Conservation (phyloP, 2,888 invertebrate genomes). For the Tillus elongatus region DNA sequence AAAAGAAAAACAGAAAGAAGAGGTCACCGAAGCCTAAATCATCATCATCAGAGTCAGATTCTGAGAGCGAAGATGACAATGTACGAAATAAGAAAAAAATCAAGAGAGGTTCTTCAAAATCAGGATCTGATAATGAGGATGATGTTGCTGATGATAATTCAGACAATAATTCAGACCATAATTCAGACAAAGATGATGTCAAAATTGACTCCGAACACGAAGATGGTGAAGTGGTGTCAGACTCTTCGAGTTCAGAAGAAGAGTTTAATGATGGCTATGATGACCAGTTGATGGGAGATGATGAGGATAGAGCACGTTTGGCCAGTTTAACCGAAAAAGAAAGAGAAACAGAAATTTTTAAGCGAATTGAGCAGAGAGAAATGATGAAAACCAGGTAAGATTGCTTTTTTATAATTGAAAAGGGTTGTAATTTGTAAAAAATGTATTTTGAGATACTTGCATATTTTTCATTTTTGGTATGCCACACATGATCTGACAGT, state of each 20-base stretch:
- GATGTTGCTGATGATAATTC: too few species aligned
- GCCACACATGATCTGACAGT: too few species aligned
- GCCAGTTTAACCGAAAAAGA: conserved; percentile 95
- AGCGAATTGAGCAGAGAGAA: conserved; percentile 90
- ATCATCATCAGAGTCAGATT: conserved; percentile 35
- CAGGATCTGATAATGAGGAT: conserved; percentile 26
- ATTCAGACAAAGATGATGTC: conserved; percentile 41
- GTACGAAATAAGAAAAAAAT: conserved; percentile 31
- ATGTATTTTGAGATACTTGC: too few species aligned
- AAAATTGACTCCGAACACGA: conserved; percentile 66
- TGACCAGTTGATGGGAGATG: conserved; percentile 94
- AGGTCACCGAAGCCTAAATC: conserved; percentile 39
- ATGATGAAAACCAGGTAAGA: conserved; percentile 72
- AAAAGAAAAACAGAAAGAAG: conserved; percentile 62
- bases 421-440: conserved; percentile 9
- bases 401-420: too few species aligned
- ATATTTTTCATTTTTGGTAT: too few species aligned
- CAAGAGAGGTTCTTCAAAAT: conserved; percentile 15
- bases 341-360: conserved; percentile 93
- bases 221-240: conserved; percentile 78
- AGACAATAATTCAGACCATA: conserved; percentile 39
- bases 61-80: conserved; percentile 29
- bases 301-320: conserved; percentile 81
- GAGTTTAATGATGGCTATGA: conserved; percentile 96
- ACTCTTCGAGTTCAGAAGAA: conserved; percentile 60